Evolutionary conservation across 2,888 invertebrate species (phyloP).

Genomic region (Drosophila nigricruria): DNA sequence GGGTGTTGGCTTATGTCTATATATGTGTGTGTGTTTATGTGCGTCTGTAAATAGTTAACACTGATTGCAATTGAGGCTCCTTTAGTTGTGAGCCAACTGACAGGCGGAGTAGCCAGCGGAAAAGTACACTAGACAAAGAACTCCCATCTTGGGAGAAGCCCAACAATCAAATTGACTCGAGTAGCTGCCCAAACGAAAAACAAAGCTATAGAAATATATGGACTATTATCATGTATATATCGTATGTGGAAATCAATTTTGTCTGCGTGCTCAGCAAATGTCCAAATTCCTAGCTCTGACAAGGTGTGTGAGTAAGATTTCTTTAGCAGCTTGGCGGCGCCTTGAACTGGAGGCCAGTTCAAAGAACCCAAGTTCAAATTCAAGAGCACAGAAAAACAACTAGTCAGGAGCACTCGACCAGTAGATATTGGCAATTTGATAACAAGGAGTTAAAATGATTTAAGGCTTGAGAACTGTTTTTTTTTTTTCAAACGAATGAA

Average conservation of each 20-base stretch:
- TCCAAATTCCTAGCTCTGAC: conserved; percentile 18
- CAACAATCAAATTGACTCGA: conserved; percentile 39
- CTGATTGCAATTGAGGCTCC: conserved; percentile 28
- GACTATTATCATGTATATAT: conserved; percentile 2
- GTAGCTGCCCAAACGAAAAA: conserved; percentile 31
- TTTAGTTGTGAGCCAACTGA: conserved; percentile 13
- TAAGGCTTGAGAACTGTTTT: not conserved
- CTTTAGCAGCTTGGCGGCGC: conserved; percentile 10
- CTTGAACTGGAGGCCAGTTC: conserved; percentile 45
- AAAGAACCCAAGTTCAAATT: conserved; percentile 64
- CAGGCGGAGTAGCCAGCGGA: conserved; percentile 16
- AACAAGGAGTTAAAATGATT: not conserved
- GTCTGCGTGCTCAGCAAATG: conserved; percentile 31
- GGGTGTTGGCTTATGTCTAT: not conserved
- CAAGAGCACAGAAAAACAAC: not conserved
- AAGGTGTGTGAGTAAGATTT: conserved; percentile 34
- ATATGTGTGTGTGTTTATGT: conserved; percentile 2
- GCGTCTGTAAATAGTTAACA: conserved; percentile 23
- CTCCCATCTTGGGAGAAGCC: conserved; percentile 9
- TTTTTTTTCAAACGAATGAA: not conserved
- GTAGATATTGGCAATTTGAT: not conserved
- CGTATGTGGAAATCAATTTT: conserved; percentile 47
- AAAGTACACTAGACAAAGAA: conserved; percentile 19
- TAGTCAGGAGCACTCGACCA: not conserved
- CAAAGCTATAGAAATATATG: conserved; percentile 34